These are phyloP conservation scores for Lithophane semibrunnea DNA, from an alignment of 2,888 invertebrate species.

Conservation along the genomic window DNA sequence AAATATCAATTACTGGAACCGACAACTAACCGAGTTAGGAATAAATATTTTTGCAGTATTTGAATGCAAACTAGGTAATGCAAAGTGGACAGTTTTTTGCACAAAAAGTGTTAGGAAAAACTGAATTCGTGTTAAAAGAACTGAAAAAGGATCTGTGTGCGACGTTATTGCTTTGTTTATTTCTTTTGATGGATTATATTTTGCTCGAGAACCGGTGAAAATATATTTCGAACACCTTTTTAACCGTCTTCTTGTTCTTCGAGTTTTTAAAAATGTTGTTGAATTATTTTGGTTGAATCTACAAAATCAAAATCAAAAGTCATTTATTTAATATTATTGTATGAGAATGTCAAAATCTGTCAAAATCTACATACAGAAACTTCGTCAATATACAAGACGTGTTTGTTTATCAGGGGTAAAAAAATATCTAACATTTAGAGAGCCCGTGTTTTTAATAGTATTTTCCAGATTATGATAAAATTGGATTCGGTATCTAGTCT, in stretches of 20 bases:
- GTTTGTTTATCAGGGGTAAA: conserved; percentile 23
- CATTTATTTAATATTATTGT: too few species aligned
- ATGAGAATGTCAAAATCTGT: too few species aligned
- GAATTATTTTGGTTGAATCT: too few species aligned
- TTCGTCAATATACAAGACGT: conserved; percentile 19
- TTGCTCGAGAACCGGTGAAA: neutral
- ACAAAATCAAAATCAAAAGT: too few species aligned
- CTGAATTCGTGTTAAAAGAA: neutral
- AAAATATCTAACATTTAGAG: conserved; percentile 25
- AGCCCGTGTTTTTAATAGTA: neutral
- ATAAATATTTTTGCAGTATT: conserved; percentile 26
- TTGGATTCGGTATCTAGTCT: neutral
- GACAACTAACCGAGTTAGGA: conserved; percentile 14
- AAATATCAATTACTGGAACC: conserved; percentile 11
- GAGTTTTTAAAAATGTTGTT: too few species aligned
- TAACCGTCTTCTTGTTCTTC: too few species aligned
- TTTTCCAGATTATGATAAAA: conserved; percentile 1
- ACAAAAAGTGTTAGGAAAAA: neutral
- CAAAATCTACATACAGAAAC: neutral
- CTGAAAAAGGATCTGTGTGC: neutral
- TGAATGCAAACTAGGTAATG: neutral
- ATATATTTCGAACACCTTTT: neutral
- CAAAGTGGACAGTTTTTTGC: neutral
- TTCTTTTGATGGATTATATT: neutral
- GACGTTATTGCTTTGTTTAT: neutral